These are phyloP conservation scores for Maconellicoccus hirsutus DNA, from an alignment of 1,140 invertebrate genomes.

Conservation along the genomic window DNA sequence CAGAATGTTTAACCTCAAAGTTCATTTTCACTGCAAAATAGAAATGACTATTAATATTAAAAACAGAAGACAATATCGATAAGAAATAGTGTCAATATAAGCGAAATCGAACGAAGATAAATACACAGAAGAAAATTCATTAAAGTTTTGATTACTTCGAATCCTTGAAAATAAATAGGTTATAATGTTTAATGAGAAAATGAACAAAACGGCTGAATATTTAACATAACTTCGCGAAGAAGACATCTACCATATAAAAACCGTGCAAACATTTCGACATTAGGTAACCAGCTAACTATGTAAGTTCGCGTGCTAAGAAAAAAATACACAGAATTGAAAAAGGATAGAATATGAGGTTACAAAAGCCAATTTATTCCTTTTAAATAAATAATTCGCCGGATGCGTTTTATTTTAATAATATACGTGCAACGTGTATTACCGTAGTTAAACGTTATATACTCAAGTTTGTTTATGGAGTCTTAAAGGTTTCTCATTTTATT, in stretches of 20 bases:
- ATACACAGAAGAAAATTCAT: too few species aligned
- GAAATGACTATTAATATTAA: too few species aligned
- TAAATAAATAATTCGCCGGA: background rate
- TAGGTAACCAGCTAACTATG: too few species aligned
- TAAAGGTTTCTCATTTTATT: too few species aligned
- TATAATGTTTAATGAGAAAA: background rate
- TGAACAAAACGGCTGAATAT: slow-evolving; percentile 3
- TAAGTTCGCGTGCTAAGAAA: background rate
- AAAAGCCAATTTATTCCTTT: background rate
- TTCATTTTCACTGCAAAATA: too few species aligned
- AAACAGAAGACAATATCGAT: too few species aligned
- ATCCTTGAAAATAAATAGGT: background rate
- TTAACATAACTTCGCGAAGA: background rate
- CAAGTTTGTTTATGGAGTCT: too few species aligned
- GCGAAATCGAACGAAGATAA: too few species aligned
- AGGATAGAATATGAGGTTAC: background rate
- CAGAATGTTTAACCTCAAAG: too few species aligned
- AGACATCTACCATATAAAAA: background rate
- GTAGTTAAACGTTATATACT: too few species aligned
- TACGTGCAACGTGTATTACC: background rate
- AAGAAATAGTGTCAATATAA: too few species aligned
- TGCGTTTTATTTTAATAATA: background rate
- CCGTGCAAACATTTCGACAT: background rate
- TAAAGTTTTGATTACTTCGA: background rate
- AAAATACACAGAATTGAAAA: background rate